Percentiles rank a stretch among this genome's conserved stretches.
Conservation (phyloP, 1,140 invertebrate species). For the Phymorhynchus buccinoides region DNA sequence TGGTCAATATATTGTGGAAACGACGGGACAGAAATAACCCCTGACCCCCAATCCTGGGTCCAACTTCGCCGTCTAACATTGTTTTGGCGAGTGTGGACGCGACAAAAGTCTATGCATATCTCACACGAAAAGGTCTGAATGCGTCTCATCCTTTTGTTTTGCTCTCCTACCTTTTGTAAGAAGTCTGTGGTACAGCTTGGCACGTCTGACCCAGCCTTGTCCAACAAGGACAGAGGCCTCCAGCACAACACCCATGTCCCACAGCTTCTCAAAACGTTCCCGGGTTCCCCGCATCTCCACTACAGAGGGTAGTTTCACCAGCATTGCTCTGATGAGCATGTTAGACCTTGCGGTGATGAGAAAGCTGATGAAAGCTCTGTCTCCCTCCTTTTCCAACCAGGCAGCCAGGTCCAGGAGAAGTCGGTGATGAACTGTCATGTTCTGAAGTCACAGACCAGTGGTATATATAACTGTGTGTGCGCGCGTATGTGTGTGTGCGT, state of each 20-base stretch:
- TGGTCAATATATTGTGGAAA: too few species aligned
- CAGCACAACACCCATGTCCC: neutral
- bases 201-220: neutral
- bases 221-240: neutral
- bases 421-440: neutral
- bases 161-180: neutral
- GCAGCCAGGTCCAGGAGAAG: neutral
- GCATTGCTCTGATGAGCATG: neutral
- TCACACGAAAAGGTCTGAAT: too few species aligned
- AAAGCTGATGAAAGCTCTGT: neutral
- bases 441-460: neutral
- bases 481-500: too few species aligned
- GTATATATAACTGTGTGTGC: neutral
- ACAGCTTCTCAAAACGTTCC: neutral
- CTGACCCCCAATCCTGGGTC: neutral
- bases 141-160: too few species aligned
- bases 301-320: neutral
- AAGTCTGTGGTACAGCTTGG: neutral
- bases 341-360: neutral
- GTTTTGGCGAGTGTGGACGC: too few species aligned
- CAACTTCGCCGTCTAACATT: neutral
- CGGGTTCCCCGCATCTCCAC: neutral
- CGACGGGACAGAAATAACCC: too few species aligned
- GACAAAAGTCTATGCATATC: too few species aligned
- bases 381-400: neutral